Conservation (phyloP, 2,113 vertebrate species). For the Bothrops jararaca region DNA sequence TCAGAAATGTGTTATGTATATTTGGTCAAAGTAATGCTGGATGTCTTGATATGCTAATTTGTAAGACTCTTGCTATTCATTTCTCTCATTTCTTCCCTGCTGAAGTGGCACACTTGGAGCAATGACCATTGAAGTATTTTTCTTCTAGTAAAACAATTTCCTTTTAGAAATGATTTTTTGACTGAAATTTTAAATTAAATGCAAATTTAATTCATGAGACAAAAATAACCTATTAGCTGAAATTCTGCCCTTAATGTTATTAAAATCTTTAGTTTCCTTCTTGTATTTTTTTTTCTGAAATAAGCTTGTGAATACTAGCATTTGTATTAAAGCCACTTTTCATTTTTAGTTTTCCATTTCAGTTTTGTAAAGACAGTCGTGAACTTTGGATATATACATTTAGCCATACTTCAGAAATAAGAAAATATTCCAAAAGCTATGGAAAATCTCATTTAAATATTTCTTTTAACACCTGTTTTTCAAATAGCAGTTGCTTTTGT, state of each 20-base stretch:
- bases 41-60: background rate
- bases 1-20: background rate
- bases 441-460: slow-evolving; percentile 16
- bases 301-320: slow-evolving; percentile 12
- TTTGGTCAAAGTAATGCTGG: background rate
- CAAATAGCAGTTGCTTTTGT: slow-evolving; percentile 11
- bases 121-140: background rate
- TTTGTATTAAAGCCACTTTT: background rate
- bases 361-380: slow-evolving; percentile 14
- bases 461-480: slow-evolving; percentile 27
- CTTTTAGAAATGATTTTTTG: background rate
- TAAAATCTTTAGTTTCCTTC: slow-evolving; percentile 19
- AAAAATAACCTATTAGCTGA: background rate
- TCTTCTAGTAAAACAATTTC: background rate
- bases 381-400: slow-evolving; percentile 9
- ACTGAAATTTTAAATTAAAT: background rate
- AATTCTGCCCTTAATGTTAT: slow-evolving; percentile 21
- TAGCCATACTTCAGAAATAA: slow-evolving; percentile 12
- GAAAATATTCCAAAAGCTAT: slow-evolving; percentile 17
- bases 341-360: slow-evolving; percentile 25
- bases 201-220: background rate
- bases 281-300: slow-evolving; percentile 31
- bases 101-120: background rate
- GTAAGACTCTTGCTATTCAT: background rate
- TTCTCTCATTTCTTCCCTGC: background rate